These are phyloP conservation scores for Numenius arquata DNA, from an alignment of 2,113 vertebrate genomes.

Conservation along the genomic window DNA sequence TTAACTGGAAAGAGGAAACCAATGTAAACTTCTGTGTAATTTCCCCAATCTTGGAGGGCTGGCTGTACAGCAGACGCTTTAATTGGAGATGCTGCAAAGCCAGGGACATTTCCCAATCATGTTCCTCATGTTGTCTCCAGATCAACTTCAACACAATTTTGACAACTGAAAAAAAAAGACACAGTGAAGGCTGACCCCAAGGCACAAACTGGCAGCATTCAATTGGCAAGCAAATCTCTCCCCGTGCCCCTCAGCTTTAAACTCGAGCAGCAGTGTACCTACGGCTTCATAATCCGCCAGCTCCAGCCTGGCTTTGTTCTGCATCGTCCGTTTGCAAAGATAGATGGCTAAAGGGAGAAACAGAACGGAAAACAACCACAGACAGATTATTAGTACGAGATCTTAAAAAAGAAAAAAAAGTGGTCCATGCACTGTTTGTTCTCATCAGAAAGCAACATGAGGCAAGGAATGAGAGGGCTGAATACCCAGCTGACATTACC, in stretches of 20 bases:
- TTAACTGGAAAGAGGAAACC: background rate
- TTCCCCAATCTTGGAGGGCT: background rate
- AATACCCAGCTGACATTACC: background rate
- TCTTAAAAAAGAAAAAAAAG: background rate
- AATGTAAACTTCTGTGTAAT: background rate
- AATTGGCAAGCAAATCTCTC: background rate
- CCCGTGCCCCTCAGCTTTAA: background rate
- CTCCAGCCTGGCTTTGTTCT: constrained; percentile 96
- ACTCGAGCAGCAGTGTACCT: constrained; percentile 77
- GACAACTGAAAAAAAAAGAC: background rate
- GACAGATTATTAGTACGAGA: background rate
- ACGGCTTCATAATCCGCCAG: constrained; percentile 96
- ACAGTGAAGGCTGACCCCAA: background rate
- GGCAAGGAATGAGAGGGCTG: background rate
- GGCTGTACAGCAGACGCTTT: background rate
- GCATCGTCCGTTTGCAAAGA: constrained; percentile 97
- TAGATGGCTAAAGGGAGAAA: constrained; percentile 86
- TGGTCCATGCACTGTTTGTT: background rate
- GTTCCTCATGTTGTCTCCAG: background rate
- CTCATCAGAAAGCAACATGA: background rate
- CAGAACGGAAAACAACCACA: constrained; percentile 40
- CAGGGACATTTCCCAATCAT: fast-evolving
- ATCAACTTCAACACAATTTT: background rate
- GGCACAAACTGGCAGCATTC: background rate
- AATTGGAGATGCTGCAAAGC: background rate